Base-by-base conservation (phyloP, 1,140 invertebrate species). In the Parapsyche elsis region DNA sequence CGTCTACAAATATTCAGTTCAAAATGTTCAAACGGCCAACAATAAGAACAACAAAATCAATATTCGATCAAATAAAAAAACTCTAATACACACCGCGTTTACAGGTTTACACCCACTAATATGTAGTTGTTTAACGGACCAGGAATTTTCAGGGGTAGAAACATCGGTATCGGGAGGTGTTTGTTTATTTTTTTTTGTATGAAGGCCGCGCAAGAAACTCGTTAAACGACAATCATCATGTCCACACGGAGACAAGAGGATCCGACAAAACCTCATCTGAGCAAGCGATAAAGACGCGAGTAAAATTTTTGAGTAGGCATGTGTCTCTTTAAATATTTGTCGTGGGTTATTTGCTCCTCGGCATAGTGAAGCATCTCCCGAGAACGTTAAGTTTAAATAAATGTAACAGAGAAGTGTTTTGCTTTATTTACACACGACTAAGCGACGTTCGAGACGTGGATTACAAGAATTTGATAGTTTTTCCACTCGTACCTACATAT, bases 221-320 rank as follows among this genome's bases (percentile, higher is more conserved):
- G 64, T 67, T 67, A 67, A 67, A 67, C 21, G 23, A 67, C 23
- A 67, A 67, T 67, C 64, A n/a, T 67, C 64, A 23, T 67, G 23
- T 67, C 64, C 64, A 53, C 16, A 38, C 64, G 64, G 64, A 67
- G 64, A 67, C 64, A 67, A 67, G 49, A 53, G 24, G 64, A 12
- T 23, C 21, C 64, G 64, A 67, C 24, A 23, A 26, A 21, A 19
- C 57, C 9, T 16, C n/a, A 38, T 7, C 2, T 12, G 49, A 23
- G 21, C 26, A 10, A 67, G 7, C 12, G 64, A 23, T 23, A 67
- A 23, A 61, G 64, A 67, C 64, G 21, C 21, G 21, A 67, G 23
- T 9, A 19, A 67, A 67, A 67, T 12, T 67, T 67, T 24, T 26
- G 19, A 19, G 23, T 23, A 38, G 30, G 30, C 30, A 38, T 38